Base-by-base conservation (phyloP, 2,888 invertebrate species). In the Odontocolon sp. region DNA sequence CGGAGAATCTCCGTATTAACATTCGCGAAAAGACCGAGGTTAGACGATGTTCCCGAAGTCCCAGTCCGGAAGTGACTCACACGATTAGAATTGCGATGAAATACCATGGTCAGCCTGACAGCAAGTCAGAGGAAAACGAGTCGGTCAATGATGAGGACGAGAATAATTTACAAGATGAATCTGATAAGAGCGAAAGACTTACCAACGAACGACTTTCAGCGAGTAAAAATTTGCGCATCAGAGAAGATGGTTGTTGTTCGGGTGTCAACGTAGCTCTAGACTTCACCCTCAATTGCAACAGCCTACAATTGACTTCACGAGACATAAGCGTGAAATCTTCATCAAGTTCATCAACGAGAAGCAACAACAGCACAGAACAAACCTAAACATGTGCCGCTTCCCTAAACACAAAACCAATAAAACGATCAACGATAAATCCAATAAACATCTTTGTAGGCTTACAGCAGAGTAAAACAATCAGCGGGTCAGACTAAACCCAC, bases 11-110 rank as follows among this genome's bases (percentile, higher is more conserved):
- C 8, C 85, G 86, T 5, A 83, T 86, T 40, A 83, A 85, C 81
- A 82, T 86, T 78, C 82, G 81, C 63, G 83, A 85, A 75, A 81
- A 84, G 42, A 82, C 83, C 21, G 86, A 87, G 75, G 78, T 84
- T 42, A 74, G 45, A n/a, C 70, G 72, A 54, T 66, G 78, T 21
- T 80, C 83, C 9, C 83, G 85, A 1, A 82, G 82, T 36, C 80
- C 84, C 2, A 88, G 88, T 68, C 88, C 89, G 83, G 88, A 88
- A 84, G 85, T 88, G 85, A 88, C 86, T 81, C 89, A 88, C 67
- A 86, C 85, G 18, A 88, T 88, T 78, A 83, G 86, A 63, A 88
- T 89, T 71, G 88, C 87, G 73, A 88, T 88, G 89, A 87, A 86
- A 82, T 89, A 85, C 78, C 86, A 83, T 57, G 85, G 84, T 4